These are phyloP conservation scores for Sturmia bella DNA, from an alignment of 2,888 invertebrate species.

Conservation along the genomic window DNA sequence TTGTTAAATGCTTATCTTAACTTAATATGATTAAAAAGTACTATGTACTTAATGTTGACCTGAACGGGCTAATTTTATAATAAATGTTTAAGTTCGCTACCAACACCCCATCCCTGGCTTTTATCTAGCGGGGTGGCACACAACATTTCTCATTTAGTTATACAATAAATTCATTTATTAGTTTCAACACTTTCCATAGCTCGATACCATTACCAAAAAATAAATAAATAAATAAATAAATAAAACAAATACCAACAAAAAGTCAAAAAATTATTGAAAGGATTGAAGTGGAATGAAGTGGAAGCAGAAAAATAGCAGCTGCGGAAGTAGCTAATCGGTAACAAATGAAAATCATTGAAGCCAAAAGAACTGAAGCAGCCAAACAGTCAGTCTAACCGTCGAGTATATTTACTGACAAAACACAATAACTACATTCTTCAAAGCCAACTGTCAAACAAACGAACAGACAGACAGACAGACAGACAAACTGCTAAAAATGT, in stretches of 20 bases:
- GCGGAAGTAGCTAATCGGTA: slow-evolving; percentile 71
- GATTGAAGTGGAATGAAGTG: slow-evolving; percentile 6
- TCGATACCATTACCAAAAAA: background rate
- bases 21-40: too few relatives aligned
- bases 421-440: slow-evolving; percentile 14
- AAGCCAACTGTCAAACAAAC: slow-evolving; percentile 8
- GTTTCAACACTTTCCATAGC: slow-evolving; percentile 37
- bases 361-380: slow-evolving; percentile 45
- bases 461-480: background rate
- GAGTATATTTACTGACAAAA: background rate
- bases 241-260: slow-evolving; percentile 11
- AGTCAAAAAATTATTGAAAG: slow-evolving; percentile 25
- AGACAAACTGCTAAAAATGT: background rate
- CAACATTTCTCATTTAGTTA: slow-evolving; percentile 41
- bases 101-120: background rate
- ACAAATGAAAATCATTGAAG: slow-evolving; percentile 67
- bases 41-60: too few relatives aligned
- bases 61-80: too few relatives aligned
- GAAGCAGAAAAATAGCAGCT: slow-evolving; percentile 48
- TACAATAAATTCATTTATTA: slow-evolving; percentile 43
- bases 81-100: slow-evolving; percentile 10
- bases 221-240: too few relatives aligned
- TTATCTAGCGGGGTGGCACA: background rate
- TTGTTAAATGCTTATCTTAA: too few relatives aligned
- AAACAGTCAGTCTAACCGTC: slow-evolving; percentile 28